Conservation (phyloP, 2,797 vertebrate genomes). For the Carduelis carduelis region DNA sequence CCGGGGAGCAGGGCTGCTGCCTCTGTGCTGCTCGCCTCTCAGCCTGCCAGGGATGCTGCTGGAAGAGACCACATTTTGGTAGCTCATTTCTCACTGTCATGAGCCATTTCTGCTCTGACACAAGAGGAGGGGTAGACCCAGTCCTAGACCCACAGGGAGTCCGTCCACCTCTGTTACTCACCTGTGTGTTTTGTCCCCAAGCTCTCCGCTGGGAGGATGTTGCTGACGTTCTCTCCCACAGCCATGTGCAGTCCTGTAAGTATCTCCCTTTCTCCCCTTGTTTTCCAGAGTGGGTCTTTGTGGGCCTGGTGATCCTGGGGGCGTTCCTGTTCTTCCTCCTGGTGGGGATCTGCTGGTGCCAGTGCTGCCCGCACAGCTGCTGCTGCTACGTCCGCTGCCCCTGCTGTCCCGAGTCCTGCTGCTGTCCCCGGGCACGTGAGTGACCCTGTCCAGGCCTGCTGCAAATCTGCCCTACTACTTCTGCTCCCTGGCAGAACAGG, state of each 20-base stretch:
- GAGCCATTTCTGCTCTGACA: not conserved
- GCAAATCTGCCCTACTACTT: not conserved
- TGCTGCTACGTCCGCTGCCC: constrained; percentile 96
- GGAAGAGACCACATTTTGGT: not conserved
- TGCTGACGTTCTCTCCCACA: not conserved
- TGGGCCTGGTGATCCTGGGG: constrained; percentile 88
- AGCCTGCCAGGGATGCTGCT: not conserved
- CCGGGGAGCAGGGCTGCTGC: not conserved
- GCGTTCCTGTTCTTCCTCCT: constrained; percentile 86
- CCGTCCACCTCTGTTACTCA: not conserved
- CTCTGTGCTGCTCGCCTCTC: not conserved
- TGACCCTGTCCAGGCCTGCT: not conserved
- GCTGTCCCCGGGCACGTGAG: constrained; percentile 94
- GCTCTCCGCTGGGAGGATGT: not conserved
- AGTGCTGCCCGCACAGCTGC: constrained; percentile 97
- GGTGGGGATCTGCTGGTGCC: constrained; percentile 96
- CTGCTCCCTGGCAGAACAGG: not conserved
- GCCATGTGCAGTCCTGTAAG: not conserved
- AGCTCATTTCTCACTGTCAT: not conserved
- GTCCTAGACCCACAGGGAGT: not conserved
- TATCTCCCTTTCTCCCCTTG: constrained; percentile 14
- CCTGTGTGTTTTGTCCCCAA: not conserved
- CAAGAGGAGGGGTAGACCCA: not conserved
- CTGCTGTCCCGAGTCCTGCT: constrained; percentile 95
- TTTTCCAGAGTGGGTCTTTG: constrained; percentile 92